Evolutionary conservation across 2,797 vertebrate genomes (phyloP).

Genomic region (Halcyon chelicuti): DNA sequence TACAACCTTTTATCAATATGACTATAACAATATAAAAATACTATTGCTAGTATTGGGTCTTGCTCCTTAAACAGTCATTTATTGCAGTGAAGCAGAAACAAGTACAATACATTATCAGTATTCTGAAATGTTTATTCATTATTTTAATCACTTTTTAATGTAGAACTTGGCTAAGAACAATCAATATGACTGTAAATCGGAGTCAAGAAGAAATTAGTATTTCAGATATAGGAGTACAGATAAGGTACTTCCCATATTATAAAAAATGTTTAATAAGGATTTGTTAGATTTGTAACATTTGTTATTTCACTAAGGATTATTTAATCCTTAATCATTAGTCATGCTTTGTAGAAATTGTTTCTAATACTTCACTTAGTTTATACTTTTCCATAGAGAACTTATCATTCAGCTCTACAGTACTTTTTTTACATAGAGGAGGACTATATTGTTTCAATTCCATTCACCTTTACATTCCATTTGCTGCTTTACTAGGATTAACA

Average conservation of each 20-base stretch:
- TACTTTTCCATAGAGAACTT: background rate
- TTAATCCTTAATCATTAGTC: background rate
- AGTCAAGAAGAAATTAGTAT: background rate
- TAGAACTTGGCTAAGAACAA: background rate
- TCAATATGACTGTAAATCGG: background rate
- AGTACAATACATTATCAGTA: background rate
- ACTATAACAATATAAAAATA: background rate
- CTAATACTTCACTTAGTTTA: background rate
- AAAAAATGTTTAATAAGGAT: background rate
- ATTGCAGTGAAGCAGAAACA: background rate
- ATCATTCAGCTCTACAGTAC: background rate
- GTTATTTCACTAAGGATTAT: background rate
- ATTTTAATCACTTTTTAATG: background rate
- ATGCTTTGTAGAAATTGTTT: background rate
- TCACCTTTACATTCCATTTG: constrained; percentile 15
- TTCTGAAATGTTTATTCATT: background rate
- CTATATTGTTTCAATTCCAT: background rate
- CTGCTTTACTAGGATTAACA: constrained; percentile 45
- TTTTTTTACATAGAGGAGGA: background rate
- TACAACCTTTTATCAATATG: background rate
- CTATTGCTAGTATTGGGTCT: background rate
- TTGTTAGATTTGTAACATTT: background rate
- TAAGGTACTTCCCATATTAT: background rate
- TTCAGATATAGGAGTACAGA: background rate
- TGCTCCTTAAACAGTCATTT: background rate